Evolutionary conservation across 1,140 invertebrate genomes (phyloP).

Genomic region (Delia radicum): DNA sequence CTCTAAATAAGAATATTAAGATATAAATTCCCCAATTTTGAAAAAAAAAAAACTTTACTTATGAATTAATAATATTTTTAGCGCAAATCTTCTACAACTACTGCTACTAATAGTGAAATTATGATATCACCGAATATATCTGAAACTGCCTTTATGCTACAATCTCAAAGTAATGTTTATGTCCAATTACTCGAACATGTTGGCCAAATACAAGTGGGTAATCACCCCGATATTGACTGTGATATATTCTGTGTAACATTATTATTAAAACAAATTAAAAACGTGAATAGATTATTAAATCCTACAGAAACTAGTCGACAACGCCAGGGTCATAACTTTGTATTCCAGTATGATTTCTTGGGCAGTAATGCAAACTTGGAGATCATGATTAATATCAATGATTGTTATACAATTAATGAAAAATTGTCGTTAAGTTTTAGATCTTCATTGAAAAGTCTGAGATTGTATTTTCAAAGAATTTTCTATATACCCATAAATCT

Average conservation of each 20-base stretch:
- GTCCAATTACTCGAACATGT: conserved; percentile 45
- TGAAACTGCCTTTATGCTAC: conserved; percentile 45
- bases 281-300: conserved; percentile 34
- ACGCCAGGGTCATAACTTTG: conserved; percentile 15
- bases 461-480: conserved; percentile 47
- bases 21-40: no score
- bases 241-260: conserved; percentile 47
- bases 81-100: neutral
- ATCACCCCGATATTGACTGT: conserved; percentile 45
- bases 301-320: neutral
- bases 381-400: conserved; percentile 36
- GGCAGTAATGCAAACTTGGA: conserved; percentile 44
- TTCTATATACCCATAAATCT: conserved; percentile 49
- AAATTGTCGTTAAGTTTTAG: conserved; percentile 45
- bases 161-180: conserved; percentile 49
- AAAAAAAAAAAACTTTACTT: no score
- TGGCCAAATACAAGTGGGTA: conserved; percentile 48
- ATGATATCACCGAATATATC: conserved; percentile 31
- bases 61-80: no score
- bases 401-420: conserved; percentile 41
- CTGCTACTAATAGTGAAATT: neutral
- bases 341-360: conserved; percentile 45
- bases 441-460: conserved; percentile 40
- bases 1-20: no score
- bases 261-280: conserved; percentile 42